Conservation (phyloP, 2,797 vertebrate genomes). For the Danio albolineatus region DNA sequence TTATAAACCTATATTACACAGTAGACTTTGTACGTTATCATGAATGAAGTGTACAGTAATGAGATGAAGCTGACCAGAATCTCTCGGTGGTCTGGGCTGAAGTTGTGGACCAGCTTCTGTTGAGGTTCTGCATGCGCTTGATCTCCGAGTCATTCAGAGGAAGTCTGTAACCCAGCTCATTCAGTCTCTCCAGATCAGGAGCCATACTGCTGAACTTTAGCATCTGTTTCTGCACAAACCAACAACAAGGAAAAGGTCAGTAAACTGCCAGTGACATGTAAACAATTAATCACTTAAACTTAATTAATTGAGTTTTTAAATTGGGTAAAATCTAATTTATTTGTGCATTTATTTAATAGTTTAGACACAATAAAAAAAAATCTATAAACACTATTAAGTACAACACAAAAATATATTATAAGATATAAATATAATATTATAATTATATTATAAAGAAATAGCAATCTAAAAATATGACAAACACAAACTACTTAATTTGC, state of each 20-base stretch:
- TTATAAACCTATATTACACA: too few species aligned
- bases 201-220: constrained; percentile 90
- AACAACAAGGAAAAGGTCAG: background rate
- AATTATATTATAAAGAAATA: background rate
- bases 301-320: too few species aligned
- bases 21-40: too few species aligned
- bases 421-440: too few species aligned
- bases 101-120: constrained; percentile 88
- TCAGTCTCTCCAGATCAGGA: constrained; percentile 90
- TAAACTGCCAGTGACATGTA: background rate
- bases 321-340: too few species aligned
- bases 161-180: constrained; percentile 90
- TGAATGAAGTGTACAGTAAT: background rate
- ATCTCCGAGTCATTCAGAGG: constrained; percentile 93
- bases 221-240: constrained; percentile 84
- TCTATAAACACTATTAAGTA: too few species aligned
- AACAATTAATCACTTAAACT: background rate
- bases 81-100: constrained; percentile 92
- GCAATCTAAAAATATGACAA: background rate
- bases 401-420: background rate
- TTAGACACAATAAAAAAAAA: too few species aligned
- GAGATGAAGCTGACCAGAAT: constrained; percentile 84
- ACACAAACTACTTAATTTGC: too few species aligned
- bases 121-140: constrained; percentile 92
- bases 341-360: background rate